Base-by-base conservation (phyloP, 2,888 invertebrate genomes). In the Nezara viridula region DNA sequence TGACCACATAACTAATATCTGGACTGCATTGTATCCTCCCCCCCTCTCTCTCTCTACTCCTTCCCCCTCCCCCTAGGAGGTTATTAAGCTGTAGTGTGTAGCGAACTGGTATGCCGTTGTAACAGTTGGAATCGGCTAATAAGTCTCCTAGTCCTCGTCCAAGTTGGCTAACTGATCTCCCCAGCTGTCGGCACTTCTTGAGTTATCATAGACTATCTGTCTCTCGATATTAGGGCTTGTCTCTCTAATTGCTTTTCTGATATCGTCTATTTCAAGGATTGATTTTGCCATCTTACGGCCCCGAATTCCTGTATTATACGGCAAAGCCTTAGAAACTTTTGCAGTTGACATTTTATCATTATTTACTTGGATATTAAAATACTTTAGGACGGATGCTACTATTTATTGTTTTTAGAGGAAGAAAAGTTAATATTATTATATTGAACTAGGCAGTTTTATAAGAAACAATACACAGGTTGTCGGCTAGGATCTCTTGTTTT, bases 1-100 rank as follows among this genome's bases (percentile, higher is more conserved):
- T 81, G 44, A 81, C 81, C 81, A 81, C 81, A 81, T 81, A 81
- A 81, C 81, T 81, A 81, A 81, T 81, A 81, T 81, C 66, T 81
- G 81, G 44, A 44, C 44, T n/a, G 44, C 81, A 47, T 81, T n/a
- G 44, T 4, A 37, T 7, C 66, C 19, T 7, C 37, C 4, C n/a
- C 1, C n/a, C 9, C 19, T 3, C 12, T 9, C 47, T 47, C 12
- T 6, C 47, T 10, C 12, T n/a, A n/a, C n/a, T n/a, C n/a, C n/a
- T n/a, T 16, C 16, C 14, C 50, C 50, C 50, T 16, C 14, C 14
- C 12, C 12, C 16, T 50, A 16, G 55, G 14, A 27, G 66, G 66
- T 73, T 73, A 73, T 73, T 73, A 47, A 44, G 81, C 21, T 81
- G 81, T 47, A 81, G 44, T 81, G 81, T 40, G 81, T 81, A 81